Percentiles rank a stretch among this genome's conserved stretches.
Conservation (phyloP, 2,888 invertebrate species). For the Hyppa rectilinea region DNA sequence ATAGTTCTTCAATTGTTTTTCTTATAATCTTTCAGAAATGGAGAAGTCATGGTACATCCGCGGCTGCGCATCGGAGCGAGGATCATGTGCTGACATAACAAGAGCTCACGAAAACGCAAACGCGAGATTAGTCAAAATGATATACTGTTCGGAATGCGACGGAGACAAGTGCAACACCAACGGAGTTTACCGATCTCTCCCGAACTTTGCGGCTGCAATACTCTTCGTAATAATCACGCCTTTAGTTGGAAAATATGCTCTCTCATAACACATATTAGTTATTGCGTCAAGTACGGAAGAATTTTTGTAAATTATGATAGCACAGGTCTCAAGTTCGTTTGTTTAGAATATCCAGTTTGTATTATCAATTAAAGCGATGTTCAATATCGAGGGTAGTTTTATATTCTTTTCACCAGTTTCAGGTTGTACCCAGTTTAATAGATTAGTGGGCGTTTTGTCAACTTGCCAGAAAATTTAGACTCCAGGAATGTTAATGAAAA, state of each 20-base stretch:
- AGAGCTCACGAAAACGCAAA: slow-evolving; percentile 69
- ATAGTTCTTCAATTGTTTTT: too few species aligned
- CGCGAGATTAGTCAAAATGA: slow-evolving; percentile 70
- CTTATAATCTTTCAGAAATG: slow-evolving; percentile 70
- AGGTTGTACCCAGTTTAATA: too few species aligned
- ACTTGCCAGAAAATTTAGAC: not conserved
- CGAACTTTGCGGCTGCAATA: slow-evolving; percentile 72
- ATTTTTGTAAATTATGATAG: slow-evolving; percentile 15
- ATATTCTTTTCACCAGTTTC: not conserved
- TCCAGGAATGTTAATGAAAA: not conserved
- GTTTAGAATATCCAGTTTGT: slow-evolving; percentile 10
- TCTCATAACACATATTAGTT: slow-evolving; percentile 64
- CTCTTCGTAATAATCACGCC: slow-evolving; percentile 77
- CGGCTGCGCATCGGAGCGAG: slow-evolving; percentile 82
- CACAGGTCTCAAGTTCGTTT: slow-evolving; percentile 21
- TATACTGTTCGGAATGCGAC: slow-evolving; percentile 78
- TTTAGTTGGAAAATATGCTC: slow-evolving; percentile 75
- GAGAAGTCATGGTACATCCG: slow-evolving; percentile 77
- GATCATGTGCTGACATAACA: slow-evolving; percentile 79
- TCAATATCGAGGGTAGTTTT: not conserved
- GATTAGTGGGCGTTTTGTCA: not conserved
- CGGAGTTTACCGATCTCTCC: slow-evolving; percentile 72
- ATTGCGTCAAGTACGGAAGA: not conserved
- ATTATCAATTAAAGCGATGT: slow-evolving; percentile 36
- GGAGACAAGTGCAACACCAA: slow-evolving; percentile 79